Evolutionary conservation across 2,888 invertebrate species (phyloP).

Genomic region (Orthosia gracilis): DNA sequence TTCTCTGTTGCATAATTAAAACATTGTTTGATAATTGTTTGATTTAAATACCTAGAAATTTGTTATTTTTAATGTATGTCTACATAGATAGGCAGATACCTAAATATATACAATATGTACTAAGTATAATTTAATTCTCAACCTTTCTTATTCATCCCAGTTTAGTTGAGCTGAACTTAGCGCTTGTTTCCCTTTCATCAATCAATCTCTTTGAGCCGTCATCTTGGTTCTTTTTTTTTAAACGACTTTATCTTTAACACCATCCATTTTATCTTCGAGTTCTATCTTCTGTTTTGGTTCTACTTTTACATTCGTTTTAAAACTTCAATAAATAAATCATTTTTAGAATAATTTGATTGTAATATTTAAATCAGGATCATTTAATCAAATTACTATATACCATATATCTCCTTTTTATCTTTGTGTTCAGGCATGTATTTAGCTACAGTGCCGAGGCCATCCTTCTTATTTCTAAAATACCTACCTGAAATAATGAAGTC

Average conservation of each 20-base stretch:
- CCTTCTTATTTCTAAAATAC: neutral
- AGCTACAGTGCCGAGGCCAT: no score
- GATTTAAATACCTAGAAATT: neutral
- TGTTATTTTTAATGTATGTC: no score
- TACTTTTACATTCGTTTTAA: no score
- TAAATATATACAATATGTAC: no score
- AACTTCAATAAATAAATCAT: neutral
- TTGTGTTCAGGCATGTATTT: no score
- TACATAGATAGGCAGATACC: no score
- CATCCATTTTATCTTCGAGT: neutral
- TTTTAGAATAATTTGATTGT: neutral
- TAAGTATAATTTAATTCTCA: neutral
- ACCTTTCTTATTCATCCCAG: no score
- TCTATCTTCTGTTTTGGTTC: neutral
- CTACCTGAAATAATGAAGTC: conserved; percentile 23
- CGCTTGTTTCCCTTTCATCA: neutral
- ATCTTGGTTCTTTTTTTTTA: neutral
- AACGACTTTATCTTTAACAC: conserved; percentile 11
- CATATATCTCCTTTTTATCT: no score
- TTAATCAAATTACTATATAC: neutral
- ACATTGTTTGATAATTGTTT: neutral
- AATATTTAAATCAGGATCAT: neutral
- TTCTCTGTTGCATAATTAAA: neutral
- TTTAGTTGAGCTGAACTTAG: neutral
- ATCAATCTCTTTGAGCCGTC: no score